phyloP scores from a whole-genome alignment of 2,888 invertebrate genomes.

The Drosophila birchii region DNA sequence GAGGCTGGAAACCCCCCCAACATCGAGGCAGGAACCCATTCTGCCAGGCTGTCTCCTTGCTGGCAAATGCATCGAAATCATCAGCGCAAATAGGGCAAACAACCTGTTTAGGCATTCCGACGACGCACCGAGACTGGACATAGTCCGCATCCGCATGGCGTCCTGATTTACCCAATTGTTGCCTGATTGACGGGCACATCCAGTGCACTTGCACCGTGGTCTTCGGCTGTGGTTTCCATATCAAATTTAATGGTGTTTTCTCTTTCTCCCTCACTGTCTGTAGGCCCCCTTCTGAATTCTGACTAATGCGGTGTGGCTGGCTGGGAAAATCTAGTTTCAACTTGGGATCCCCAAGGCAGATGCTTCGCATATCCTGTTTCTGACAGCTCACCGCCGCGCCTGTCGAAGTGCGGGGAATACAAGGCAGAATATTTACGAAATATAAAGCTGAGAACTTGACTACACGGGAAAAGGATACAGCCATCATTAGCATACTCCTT shows the following conservation, averaged over 20 bases:
- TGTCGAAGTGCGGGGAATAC: not conserved
- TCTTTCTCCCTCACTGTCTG: too few species aligned
- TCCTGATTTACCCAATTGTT: slow-evolving; percentile 47
- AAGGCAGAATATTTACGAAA: not conserved
- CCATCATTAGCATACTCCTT: not conserved
- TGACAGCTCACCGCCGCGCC: slow-evolving; percentile 13
- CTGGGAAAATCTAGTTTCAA: not conserved
- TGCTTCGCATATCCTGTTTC: slow-evolving; percentile 12
- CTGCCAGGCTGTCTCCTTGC: slow-evolving; percentile 35
- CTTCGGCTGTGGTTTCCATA: slow-evolving; percentile 29
- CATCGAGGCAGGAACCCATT: not conserved
- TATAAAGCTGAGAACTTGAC: not conserved
- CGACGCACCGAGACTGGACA: slow-evolving; percentile 21
- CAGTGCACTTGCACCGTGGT: slow-evolving; percentile 33
- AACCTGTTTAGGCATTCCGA: slow-evolving; percentile 42
- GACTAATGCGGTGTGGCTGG: slow-evolving; percentile 13
- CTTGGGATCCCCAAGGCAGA: not conserved
- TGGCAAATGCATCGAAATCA: slow-evolving; percentile 46
- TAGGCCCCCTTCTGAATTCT: not conserved
- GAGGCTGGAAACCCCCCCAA: too few species aligned
- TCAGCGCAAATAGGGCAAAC: slow-evolving; percentile 36
- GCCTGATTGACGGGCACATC: slow-evolving; percentile 40
- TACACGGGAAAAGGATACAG: not conserved
- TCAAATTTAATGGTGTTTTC: slow-evolving; percentile 24
- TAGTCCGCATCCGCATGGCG: slow-evolving; percentile 3